phyloP scores from a whole-genome alignment of 1,140 invertebrate genomes.

The Eueides isabella region DNA sequence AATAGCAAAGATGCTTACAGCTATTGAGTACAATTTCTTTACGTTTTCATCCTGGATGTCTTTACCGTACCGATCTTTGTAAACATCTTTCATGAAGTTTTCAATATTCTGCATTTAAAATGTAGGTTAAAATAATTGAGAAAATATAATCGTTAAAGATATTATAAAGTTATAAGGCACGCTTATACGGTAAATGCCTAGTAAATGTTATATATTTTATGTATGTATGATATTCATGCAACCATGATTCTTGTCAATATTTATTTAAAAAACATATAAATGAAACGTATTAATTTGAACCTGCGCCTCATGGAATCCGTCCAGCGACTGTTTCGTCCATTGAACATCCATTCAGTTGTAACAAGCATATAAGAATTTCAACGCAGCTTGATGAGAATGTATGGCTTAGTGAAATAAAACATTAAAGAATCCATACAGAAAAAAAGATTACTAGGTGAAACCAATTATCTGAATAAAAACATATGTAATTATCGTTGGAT shows the following conservation, averaged over 20 bases:
- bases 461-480: not conserved
- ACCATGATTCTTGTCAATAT: too few relatives aligned
- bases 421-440: too few relatives aligned
- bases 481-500: slow-evolving; percentile 2
- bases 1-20: slow-evolving; percentile 97
- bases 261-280: too few relatives aligned
- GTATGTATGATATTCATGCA: not conserved
- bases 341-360: too few relatives aligned
- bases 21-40: slow-evolving; percentile 93
- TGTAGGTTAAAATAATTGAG: not conserved
- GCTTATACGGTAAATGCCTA: not conserved
- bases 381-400: too few relatives aligned
- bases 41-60: slow-evolving; percentile 82
- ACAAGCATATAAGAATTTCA: too few relatives aligned
- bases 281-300: too few relatives aligned
- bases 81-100: slow-evolving; percentile 96
- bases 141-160: not conserved
- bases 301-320: too few relatives aligned
- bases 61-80: slow-evolving; percentile 81
- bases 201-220: not conserved
- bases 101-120: slow-evolving; percentile 87
- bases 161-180: not conserved
- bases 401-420: too few relatives aligned
- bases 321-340: too few relatives aligned
- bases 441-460: not conserved